These are phyloP conservation scores for Drosophila teissieri DNA, from an alignment of 1,140 invertebrate species.

Conservation along the genomic window DNA sequence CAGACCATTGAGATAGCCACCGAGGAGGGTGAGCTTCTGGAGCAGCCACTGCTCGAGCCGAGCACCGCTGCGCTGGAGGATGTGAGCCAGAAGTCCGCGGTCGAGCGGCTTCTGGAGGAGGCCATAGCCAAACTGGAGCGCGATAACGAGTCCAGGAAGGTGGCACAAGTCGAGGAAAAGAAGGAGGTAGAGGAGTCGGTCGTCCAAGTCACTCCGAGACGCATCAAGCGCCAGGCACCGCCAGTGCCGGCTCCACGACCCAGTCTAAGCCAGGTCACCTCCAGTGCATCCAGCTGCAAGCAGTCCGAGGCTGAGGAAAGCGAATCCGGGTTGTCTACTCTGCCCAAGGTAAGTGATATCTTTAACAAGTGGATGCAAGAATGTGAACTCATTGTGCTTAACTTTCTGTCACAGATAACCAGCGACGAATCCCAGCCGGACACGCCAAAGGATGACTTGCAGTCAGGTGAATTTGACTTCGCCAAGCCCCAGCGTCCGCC, in stretches of 20 bases:
- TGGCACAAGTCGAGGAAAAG: slow-evolving; percentile 44
- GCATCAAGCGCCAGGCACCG: slow-evolving; percentile 55
- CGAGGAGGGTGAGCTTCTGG: neutral
- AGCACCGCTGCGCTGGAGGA: slow-evolving; percentile 32
- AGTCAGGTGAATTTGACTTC: slow-evolving; percentile 53
- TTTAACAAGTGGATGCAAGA: neutral
- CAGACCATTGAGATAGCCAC: slow-evolving; percentile 67
- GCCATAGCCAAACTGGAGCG: slow-evolving; percentile 77
- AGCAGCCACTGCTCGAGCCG: slow-evolving; percentile 21
- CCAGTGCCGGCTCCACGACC: slow-evolving; percentile 62
- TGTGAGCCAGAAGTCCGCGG: slow-evolving; percentile 59
- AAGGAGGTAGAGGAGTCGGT: slow-evolving; percentile 24
- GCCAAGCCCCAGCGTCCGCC: slow-evolving; percentile 62
- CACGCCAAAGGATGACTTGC: slow-evolving; percentile 14
- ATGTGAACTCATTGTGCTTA: neutral
- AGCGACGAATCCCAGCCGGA: slow-evolving; percentile 78
- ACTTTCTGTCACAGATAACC: slow-evolving; percentile 50
- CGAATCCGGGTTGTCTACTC: slow-evolving; percentile 71
- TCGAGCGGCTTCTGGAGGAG: slow-evolving; percentile 70
- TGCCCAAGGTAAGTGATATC: slow-evolving; percentile 67
- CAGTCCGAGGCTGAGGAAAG: slow-evolving; percentile 74
- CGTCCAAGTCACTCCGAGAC: slow-evolving; percentile 38
- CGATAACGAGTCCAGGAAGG: slow-evolving; percentile 46
- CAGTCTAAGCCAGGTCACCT: slow-evolving; percentile 37
- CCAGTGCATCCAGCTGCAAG: slow-evolving; percentile 59